These are phyloP conservation scores for Zootermopsis nevadensis DNA, from an alignment of 2,888 invertebrate species.

Conservation along the genomic window DNA sequence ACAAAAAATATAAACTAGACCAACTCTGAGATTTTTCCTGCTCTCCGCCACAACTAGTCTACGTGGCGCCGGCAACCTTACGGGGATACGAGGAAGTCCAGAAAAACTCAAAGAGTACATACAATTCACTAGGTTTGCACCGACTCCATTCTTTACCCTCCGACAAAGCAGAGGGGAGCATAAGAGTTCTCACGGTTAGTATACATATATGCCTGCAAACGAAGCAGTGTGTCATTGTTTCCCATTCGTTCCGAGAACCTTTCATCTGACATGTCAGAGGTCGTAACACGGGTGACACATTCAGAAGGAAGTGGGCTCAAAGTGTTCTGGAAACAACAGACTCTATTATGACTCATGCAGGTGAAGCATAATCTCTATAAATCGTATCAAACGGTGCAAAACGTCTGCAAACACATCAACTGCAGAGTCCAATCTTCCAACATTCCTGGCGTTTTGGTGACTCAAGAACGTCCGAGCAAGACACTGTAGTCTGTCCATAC, in stretches of 20 bases:
- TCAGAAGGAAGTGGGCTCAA: background rate
- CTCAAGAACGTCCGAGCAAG: too few relatives aligned
- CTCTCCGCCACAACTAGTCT: slow-evolving; percentile 1
- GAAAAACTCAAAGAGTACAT: background rate
- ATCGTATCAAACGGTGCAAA: too few relatives aligned
- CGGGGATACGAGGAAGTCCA: background rate
- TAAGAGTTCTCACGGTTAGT: slow-evolving; percentile 1
- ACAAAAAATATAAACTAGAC: too few relatives aligned
- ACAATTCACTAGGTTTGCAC: background rate
- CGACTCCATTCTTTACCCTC: background rate
- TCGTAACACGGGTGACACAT: background rate
- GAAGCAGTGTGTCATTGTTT: background rate
- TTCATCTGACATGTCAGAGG: background rate
- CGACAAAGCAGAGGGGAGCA: background rate
- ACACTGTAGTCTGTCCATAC: too few relatives aligned
- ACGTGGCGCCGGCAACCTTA: slow-evolving; percentile 11
- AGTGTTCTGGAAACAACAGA: background rate
- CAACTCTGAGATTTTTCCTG: too few relatives aligned
- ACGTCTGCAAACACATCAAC: too few relatives aligned
- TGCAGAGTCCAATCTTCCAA: too few relatives aligned
- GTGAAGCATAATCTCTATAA: background rate
- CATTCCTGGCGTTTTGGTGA: too few relatives aligned
- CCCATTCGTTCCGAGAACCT: background rate
- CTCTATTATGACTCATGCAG: background rate
- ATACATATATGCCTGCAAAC: background rate